Evolutionary conservation across 1,140 invertebrate species (phyloP), one percentile per base, ranked within the genome.

Genomic region (Drosophila setifemur): DNA sequence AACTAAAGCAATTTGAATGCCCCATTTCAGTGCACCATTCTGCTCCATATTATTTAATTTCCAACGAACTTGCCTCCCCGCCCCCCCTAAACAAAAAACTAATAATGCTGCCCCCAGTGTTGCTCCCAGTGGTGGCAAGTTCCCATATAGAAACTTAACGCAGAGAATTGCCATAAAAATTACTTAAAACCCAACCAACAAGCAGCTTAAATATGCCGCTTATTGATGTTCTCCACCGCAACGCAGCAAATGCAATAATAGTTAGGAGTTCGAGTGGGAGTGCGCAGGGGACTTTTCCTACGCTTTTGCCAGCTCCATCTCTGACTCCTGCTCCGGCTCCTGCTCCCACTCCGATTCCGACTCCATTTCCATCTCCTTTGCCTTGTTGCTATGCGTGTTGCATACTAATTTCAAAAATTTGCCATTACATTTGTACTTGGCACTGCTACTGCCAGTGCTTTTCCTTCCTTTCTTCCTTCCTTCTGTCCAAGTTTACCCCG

Each of bases 331-430:
- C 26, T 53, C 45, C 33, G 43, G 7, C 39, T 35, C 7, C 33
- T 16, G 4, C 2, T 33, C 11, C 11, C 8, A 21, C n/a, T n/a
- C 2, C 50, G 31, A 29, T 26, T 53, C n/a, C n/a, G n/a, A n/a
- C n/a, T n/a, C 18, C 28, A 21, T 25, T 54, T 49, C 7, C 52
- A 47, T 16, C 52, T 16, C 9, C 40, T 19, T 26, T 55, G 16
- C 16, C 19, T 33, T 60, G 70, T 52, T 71, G 50, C 42, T 75
- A 81, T 81, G 75, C 70, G 75, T 79, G 75, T 79, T 79, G 75
- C 75, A 79, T 79, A 79, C 75, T 79, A 79, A 79, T 79, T 79
- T 79, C 75, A 79, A 81, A 79, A 79, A 79, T 79, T 79, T 79
- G 64, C 75, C 75, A 82, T 81, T 81, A 82, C 76, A 81, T 81